Base-by-base conservation (phyloP, 2,797 vertebrate genomes). In the Apogon talboti region DNA sequence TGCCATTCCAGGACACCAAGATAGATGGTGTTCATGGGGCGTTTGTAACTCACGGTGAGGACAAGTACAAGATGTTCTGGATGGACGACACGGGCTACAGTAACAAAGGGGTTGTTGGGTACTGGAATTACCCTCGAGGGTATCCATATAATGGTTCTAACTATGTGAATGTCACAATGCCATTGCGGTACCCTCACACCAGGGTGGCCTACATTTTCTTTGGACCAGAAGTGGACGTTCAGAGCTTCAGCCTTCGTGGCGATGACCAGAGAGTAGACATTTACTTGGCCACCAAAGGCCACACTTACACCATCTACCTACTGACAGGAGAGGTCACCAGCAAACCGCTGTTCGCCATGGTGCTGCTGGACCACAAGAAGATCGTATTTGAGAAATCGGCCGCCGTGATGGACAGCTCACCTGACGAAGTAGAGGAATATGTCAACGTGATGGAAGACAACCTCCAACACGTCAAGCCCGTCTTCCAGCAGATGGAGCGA, bases 61-160 rank as follows among this genome's bases (percentile, higher is more conserved):
- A 95, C 19, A 85, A 90, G 0, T 99, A 97, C 82, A 96, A 95
- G 83, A 97, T 99, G 96, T 98, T 96, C 88, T 99, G 98, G 98
- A 95, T 96, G 95, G 98, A 99, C 0, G 98, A 99, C 74, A 95
- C 94, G 3, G 96, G 96, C 45, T 91, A 87, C 83, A 98, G 98
- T 8, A 94, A 93, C 81, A 95, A 92, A 81, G 98, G 93, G 41
- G 84, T 83, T 21, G 82, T 95, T 2, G 89, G 94, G 40, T 98
- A 96, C 24, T 94, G 93, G 91, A 92, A 87, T 11, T 99, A 99
- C 71, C 97, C 97, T 30, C 92, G 91, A 6, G 96, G 96, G 58
- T 98, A 97, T 80, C 95, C 96, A 0, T 98, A 98, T 71, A 97
- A 97, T 0, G 97, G 97, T 35, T 98, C 97, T 0, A 97, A 99